A percentile compares a stretch with the other conserved stretches of the same genome.
phyloP scores from a whole-genome alignment of 2,113 vertebrate species.

The Ovis canadensis region DNA sequence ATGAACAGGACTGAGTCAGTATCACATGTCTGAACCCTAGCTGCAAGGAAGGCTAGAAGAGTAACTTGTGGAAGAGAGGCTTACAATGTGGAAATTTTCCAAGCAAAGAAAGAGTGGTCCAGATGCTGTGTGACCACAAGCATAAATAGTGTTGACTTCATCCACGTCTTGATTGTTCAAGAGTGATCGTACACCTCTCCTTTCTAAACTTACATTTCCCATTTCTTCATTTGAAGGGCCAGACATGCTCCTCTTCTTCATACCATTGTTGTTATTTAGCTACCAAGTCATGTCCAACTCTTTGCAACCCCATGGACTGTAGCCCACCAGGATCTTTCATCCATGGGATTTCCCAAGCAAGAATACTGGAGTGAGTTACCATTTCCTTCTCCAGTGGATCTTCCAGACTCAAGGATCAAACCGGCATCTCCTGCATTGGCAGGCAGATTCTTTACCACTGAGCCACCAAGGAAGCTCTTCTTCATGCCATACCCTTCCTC shows the following conservation, averaged over 20 bases:
- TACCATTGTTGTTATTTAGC: background rate
- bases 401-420: background rate
- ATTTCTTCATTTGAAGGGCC: background rate
- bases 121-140: background rate
- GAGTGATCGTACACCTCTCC: background rate
- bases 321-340: background rate
- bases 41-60: background rate
- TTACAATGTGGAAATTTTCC: background rate
- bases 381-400: background rate
- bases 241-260: background rate
- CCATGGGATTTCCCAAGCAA: background rate
- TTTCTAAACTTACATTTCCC: background rate
- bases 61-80: background rate
- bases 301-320: background rate
- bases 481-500: background rate
- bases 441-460: background rate
- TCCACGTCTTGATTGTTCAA: background rate
- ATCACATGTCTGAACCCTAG: background rate
- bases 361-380: background rate
- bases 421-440: accelerated
- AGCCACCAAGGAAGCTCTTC: background rate
- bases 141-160: background rate
- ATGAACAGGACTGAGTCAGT: background rate
- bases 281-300: background rate
- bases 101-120: background rate